These are phyloP conservation scores for Pteropus alecto DNA, from an alignment of 2,113 vertebrate species.

Conservation along the genomic window DNA sequence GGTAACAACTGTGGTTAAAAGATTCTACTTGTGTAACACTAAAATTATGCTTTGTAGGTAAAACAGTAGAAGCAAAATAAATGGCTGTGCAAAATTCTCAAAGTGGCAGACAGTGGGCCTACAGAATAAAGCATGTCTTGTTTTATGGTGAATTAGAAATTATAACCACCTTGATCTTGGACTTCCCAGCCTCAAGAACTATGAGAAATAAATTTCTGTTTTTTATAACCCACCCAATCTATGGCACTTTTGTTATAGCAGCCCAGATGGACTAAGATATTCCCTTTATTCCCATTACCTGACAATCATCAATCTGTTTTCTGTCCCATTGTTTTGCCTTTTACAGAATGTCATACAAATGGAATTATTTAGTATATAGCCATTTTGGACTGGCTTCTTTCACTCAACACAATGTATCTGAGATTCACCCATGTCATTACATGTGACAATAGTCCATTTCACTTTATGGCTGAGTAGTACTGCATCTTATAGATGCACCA, in stretches of 20 bases:
- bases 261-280: neutral
- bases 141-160: constrained; percentile 9
- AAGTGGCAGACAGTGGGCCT: neutral
- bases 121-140: neutral
- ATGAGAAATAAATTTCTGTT: neutral
- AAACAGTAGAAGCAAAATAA: constrained; percentile 26
- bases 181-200: neutral
- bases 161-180: neutral
- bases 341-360: neutral
- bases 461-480: neutral
- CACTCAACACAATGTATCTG: neutral
- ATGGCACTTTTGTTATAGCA: neutral
- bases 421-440: neutral
- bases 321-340: neutral
- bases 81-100: neutral
- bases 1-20: neutral
- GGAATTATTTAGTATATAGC: neutral
- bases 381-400: neutral
- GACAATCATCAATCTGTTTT: neutral
- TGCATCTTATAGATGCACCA: neutral
- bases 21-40: neutral
- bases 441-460: neutral
- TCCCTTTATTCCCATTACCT: neutral
- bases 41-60: neutral
- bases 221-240: neutral